These are phyloP conservation scores for Cuculus canorus DNA, from an alignment of 2,797 vertebrate genomes.

Conservation along the genomic window DNA sequence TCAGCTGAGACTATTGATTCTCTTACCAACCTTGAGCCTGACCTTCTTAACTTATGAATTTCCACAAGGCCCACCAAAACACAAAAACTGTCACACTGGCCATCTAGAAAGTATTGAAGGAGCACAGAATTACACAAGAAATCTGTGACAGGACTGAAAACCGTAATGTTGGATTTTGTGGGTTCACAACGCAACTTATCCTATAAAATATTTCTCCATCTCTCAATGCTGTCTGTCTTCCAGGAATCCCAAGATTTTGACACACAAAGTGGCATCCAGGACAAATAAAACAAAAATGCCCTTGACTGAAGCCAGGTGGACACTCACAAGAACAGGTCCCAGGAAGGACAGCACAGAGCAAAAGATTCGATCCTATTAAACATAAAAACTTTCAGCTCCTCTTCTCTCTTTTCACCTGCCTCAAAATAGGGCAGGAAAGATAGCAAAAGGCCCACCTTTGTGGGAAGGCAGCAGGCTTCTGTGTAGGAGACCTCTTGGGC, in stretches of 20 bases:
- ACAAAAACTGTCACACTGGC: background rate
- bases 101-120: background rate
- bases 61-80: background rate
- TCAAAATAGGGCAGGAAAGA: background rate
- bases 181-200: background rate
- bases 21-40: background rate
- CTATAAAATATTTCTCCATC: background rate
- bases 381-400: fast-evolving
- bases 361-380: background rate
- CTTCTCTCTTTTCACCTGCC: background rate
- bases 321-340: background rate
- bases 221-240: background rate
- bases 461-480: background rate
- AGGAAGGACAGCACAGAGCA: background rate
- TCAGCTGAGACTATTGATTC: background rate
- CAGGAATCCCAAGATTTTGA: background rate
- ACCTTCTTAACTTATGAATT: background rate
- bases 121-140: background rate
- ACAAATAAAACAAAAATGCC: background rate
- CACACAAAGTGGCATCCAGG: background rate
- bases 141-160: background rate
- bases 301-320: background rate
- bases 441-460: background rate
- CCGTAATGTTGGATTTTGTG: background rate
- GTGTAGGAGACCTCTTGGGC: background rate